Evolutionary conservation across 2,888 invertebrate genomes (phyloP).

Genomic region (Metacarcinus magister): DNA sequence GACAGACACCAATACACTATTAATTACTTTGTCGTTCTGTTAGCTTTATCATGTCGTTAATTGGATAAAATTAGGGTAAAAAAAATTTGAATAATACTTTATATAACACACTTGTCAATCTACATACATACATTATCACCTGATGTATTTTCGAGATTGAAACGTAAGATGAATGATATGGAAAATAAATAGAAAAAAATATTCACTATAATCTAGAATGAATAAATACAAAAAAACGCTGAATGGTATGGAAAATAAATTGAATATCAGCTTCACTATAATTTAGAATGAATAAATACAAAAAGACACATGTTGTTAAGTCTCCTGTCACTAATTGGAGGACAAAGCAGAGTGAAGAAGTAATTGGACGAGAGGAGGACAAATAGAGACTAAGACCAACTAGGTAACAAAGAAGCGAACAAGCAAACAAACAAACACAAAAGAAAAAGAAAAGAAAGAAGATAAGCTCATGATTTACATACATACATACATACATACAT

Average conservation of each 20-base stretch:
- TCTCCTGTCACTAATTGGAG: neutral
- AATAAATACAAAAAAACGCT: neutral
- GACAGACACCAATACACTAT: neutral
- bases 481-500: conserved; percentile 22
- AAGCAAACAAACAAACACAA: neutral
- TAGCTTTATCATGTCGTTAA: neutral
- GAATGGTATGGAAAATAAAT: too few species aligned
- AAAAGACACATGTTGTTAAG: neutral
- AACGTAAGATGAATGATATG: too few species aligned
- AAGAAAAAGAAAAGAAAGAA: neutral
- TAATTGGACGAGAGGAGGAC: neutral
- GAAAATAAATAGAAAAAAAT: too few species aligned
- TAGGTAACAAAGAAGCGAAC: neutral
- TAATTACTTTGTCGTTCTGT: neutral
- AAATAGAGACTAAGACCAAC: neutral
- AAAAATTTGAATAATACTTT: neutral
- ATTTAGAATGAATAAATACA: too few species aligned
- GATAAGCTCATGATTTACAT: neutral
- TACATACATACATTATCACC: too few species aligned
- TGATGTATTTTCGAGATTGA: too few species aligned
- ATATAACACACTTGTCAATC: too few species aligned
- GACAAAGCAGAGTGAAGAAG: neutral
- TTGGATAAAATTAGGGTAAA: neutral
- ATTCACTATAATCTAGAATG: too few species aligned
- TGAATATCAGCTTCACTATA: too few species aligned